Evolutionary conservation across 2,113 vertebrate genomes (phyloP).

Genomic region (Nannospalax galili): DNA sequence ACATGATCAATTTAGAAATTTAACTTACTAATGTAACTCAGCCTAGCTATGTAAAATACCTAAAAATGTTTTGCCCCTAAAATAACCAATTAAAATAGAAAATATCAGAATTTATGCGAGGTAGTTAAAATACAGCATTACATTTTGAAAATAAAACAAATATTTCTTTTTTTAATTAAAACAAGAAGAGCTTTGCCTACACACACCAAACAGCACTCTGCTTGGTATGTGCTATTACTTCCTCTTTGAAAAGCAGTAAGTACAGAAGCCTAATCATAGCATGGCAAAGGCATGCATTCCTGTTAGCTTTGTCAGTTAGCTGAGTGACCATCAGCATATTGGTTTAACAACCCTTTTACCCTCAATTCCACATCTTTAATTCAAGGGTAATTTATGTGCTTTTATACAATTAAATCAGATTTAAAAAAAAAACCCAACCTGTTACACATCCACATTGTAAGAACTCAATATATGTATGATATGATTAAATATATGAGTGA

Average conservation of each 20-base stretch:
- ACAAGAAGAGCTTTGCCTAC: not conserved
- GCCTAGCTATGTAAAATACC: not conserved
- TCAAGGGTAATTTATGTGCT: not conserved
- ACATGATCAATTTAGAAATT: not conserved
- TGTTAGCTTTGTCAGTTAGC: not conserved
- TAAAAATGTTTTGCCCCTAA: not conserved
- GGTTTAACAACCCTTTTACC: not conserved
- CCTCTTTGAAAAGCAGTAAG: not conserved
- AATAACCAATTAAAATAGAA: not conserved
- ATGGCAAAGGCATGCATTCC: not conserved
- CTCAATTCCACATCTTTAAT: not conserved
- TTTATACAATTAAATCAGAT: conserved; percentile 5
- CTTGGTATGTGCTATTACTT: not conserved
- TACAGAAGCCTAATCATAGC: not conserved
- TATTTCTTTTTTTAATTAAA: conserved; percentile 15
- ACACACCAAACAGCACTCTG: not conserved
- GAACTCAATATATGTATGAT: not conserved
- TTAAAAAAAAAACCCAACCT: not conserved
- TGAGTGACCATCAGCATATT: not conserved
- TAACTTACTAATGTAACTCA: not conserved
- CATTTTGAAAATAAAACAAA: not conserved
- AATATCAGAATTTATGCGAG: not conserved
- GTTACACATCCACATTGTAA: not conserved
- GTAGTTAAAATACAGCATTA: not conserved
- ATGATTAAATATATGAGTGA: not conserved